Evolutionary conservation across 1,140 invertebrate species (phyloP), one percentile per base, ranked within the genome.

Genomic region (Bombus impatiens): DNA sequence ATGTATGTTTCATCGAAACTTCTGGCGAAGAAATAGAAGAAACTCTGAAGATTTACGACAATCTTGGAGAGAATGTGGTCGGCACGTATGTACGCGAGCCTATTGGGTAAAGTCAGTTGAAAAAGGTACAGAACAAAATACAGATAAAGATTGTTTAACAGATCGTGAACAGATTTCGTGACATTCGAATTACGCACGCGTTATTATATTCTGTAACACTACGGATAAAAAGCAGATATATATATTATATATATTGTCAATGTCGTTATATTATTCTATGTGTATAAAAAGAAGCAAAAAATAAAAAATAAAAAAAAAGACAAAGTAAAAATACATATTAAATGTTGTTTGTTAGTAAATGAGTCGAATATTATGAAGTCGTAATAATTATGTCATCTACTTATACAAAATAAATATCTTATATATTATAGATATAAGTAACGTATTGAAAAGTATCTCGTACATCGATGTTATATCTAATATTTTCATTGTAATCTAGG

Each of bases 401-500:
- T 87, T 88, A 89, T 86, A 90, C 80, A 78, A 85, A 89, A 90
- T 86, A 83, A 91, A 87, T 87, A 91, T 93, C 88, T 89, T 81
- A 78, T 44, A 87, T 53, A 53, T 91, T 53, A 87, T 92, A 90
- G 86, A 82, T 72, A 93, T 87, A 89, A 91, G 78, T 84, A 90
- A 91, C 72, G 65, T 91, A 92, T 90, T 86, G 72, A 82, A 85
- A 87, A 87, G 53, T 92, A 92, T 91, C 88, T 91, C 76, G 87
- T 90, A 92, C 82, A 88, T 92, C 81, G 83, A 91, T 93, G 90
- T 91, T 92, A 89, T 92, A 89, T 91, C 86, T 90, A 84, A 89
- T 93, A 91, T 93, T 93, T 91, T 92, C 89, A 91, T 91, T 91
- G 89, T 87, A 92, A 93, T 92, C 87, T 93, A 88, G 89, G 90